Percentiles rank a stretch among this genome's conserved stretches.
Evolutionary conservation across 2,113 vertebrate species (phyloP).

Genomic region (Ailuropoda melanoleuca): DNA sequence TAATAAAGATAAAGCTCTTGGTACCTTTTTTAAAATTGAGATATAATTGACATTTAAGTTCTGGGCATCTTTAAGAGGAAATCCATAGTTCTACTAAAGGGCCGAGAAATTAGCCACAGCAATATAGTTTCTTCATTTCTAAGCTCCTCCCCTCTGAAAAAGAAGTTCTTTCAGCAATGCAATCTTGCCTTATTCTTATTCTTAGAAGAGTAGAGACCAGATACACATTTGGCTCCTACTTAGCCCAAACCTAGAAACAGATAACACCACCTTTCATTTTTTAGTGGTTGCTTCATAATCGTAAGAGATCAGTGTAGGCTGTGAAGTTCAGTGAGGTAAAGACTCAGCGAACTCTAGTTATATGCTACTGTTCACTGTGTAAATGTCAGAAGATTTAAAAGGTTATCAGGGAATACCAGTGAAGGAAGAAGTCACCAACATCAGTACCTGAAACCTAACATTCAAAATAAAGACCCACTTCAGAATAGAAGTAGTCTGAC

Average conservation of each 20-base stretch:
- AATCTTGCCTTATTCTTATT: background rate
- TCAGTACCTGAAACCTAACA: slow-evolving; percentile 1
- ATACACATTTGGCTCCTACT: background rate
- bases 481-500: slow-evolving; percentile 1
- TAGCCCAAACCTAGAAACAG: background rate
- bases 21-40: background rate
- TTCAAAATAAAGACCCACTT: slow-evolving; percentile 43
- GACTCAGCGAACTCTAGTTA: background rate
- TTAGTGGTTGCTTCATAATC: background rate
- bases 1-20: background rate
- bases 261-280: slow-evolving; percentile 43
- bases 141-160: background rate
- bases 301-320: background rate
- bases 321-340: slow-evolving; percentile 9
- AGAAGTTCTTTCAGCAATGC: background rate
- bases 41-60: background rate
- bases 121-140: slow-evolving; percentile 3
- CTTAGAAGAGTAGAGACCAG: background rate
- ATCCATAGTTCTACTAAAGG: slow-evolving; percentile 26
- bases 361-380: background rate
- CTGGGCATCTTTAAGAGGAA: slow-evolving; percentile 21
- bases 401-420: slow-evolving; percentile 10
- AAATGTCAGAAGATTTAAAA: slow-evolving; percentile 54
- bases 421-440: background rate
- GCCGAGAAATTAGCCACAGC: slow-evolving; percentile 37